Evolutionary conservation across 1,140 invertebrate genomes (phyloP), one percentile per base, ranked within the genome.

Genomic region (Drosophila arizonae): DNA sequence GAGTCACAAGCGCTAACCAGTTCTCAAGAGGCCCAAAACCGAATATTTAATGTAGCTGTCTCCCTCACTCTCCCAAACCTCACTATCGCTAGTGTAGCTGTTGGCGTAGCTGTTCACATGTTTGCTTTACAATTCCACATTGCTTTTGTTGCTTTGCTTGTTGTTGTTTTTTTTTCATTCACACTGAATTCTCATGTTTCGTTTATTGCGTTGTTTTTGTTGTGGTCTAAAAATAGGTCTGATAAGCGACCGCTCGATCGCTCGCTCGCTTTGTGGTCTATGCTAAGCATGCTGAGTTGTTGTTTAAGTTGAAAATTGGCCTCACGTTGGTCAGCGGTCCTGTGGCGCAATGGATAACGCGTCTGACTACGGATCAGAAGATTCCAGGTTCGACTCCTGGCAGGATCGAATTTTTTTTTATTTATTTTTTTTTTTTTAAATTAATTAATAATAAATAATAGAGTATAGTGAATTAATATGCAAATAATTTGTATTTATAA

Each of bases 271-370:
- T 10, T 15, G 6, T 33, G 3, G 8, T 4, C 13, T 36, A 55
- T 36, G 52, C 30, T 55, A 15, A 55, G 52, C 30, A 36, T 21
- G 11, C 24, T 13, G 33, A 24, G 43, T 15, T 24, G 58, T 13
- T 48, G 6, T 17, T 51, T n/a, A 43, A 26, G 10, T 43, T 6
- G 45, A 10, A 10, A 55, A 28, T 56, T 9, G 57, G 4, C 9
- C 1, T 0, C 0, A 1, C 0, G 0, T 0, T 15, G 0, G 1
- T 9, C 57, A 57, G 10, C 58, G 94, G 94, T 93, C 93, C 92
- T 94, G 94, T 94, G 94, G 94, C 94, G 94, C 94, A 94, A 94
- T 93, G 94, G 94, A 94, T 94, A 94, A 94, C 94, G 94, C 94
- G 94, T 94, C 94, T 91, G 94, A 94, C 94, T 94, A 94, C 94